Conservation (phyloP, 2,113 vertebrate species). For the Pyrgilauda ruficollis region DNA sequence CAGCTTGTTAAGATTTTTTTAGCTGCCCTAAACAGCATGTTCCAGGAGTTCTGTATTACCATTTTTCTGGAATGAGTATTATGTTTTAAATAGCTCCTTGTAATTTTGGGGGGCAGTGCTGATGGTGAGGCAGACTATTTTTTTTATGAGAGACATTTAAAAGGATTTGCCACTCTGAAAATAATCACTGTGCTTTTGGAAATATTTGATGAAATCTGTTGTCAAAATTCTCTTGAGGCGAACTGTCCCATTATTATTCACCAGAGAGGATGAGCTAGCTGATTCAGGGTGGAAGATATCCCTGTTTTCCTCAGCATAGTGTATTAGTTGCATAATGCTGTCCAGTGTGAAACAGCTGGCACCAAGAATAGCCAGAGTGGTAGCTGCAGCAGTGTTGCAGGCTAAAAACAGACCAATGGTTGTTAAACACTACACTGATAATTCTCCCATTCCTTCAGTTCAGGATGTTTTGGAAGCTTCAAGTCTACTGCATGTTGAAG, state of each 20-base stretch:
- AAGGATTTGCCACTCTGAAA: neutral
- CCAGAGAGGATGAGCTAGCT: neutral
- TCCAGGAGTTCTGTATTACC: neutral
- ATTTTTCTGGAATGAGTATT: neutral
- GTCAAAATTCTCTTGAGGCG: neutral
- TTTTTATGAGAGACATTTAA: neutral
- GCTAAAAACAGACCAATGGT: neutral
- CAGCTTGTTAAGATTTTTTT: neutral
- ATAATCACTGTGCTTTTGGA: neutral
- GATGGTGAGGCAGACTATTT: neutral
- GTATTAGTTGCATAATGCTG: neutral
- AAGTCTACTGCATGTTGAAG: neutral
- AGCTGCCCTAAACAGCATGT: neutral
- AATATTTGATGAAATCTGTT: neutral
- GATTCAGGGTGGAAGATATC: neutral
- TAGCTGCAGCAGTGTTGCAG: neutral
- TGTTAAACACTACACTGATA: neutral
- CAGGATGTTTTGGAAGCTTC: neutral
- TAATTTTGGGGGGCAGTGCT: neutral
- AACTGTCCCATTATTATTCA: neutral
- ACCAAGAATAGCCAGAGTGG: neutral
- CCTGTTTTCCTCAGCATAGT: neutral
- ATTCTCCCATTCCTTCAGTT: neutral
- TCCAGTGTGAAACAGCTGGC: conserved; percentile 9
- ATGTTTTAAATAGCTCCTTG: neutral